Evolutionary conservation across 2,797 vertebrate species (phyloP).

Genomic region (Agapornis canus): DNA sequence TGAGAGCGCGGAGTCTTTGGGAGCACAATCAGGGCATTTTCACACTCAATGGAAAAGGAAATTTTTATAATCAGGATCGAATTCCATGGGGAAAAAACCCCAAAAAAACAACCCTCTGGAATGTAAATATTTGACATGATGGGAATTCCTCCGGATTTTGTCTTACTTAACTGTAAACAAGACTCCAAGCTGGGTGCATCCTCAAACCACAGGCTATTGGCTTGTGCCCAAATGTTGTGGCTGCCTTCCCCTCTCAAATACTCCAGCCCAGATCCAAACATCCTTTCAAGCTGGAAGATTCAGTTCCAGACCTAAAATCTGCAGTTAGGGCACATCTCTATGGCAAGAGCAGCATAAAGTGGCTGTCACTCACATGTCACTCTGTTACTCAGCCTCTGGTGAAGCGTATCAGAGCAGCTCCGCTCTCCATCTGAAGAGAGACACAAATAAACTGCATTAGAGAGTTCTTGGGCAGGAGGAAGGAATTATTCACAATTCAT

Average conservation of each 20-base stretch:
- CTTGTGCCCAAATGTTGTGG: constrained; percentile 1
- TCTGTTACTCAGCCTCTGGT: neutral
- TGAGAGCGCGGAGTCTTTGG: constrained; percentile 52
- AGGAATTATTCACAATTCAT: constrained; percentile 8
- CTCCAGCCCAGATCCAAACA: constrained; percentile 15
- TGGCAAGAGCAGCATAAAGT: neutral
- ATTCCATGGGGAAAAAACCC: neutral
- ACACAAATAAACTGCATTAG: neutral
- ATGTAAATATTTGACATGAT: constrained; percentile 47
- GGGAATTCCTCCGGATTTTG: constrained; percentile 1
- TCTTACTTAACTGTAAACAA: constrained; percentile 10
- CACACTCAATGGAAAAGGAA: neutral
- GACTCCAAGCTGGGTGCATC: constrained; percentile 33
- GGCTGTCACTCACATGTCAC: constrained; percentile 3
- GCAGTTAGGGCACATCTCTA: neutral
- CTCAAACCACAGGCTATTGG: constrained; percentile 42
- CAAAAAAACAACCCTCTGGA: neutral
- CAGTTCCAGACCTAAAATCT: neutral
- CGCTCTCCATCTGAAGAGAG: neutral
- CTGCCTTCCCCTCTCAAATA: neutral
- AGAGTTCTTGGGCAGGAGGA: neutral
- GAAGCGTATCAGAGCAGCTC: neutral
- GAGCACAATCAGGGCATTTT: neutral
- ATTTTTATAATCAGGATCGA: neutral
- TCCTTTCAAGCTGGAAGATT: constrained; percentile 2